A percentile compares a stretch with the other conserved stretches of the same genome.
phyloP scores from a whole-genome alignment of 2,113 vertebrate genomes.

The Hiodon tergisus region DNA sequence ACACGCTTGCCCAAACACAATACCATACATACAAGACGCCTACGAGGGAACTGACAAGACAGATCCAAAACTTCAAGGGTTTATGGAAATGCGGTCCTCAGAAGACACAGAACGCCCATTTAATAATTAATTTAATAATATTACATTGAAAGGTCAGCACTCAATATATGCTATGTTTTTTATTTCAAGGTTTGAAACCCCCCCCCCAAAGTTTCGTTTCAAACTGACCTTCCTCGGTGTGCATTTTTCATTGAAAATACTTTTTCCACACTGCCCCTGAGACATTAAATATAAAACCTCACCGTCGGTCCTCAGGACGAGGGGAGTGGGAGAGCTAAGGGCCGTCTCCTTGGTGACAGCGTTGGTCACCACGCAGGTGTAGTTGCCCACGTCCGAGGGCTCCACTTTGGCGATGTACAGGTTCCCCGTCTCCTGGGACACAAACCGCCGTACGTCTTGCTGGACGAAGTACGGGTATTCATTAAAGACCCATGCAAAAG shows the following conservation, averaged over 20 bases:
- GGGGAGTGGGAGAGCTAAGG: conserved; percentile 80
- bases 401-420: conserved; percentile 93
- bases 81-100: neutral
- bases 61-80: neutral
- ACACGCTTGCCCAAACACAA: neutral
- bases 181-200: neutral
- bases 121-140: too few species aligned
- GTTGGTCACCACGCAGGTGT: conserved; percentile 86
- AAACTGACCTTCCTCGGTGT: neutral
- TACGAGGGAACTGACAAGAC: neutral
- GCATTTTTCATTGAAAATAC: neutral
- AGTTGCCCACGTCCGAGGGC: conserved; percentile 84
- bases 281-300: conserved; percentile 27
- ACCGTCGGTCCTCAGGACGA: conserved; percentile 87
- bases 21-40: neutral
- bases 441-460: conserved; percentile 82
- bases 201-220: too few species aligned
- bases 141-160: neutral
- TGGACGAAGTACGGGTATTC: conserved; percentile 82
- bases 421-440: conserved; percentile 90
- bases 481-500: conserved; percentile 92
- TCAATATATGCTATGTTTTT: neutral
- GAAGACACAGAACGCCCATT: neutral
- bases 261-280: neutral
- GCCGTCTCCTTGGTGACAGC: conserved; percentile 62